Evolutionary conservation across 2,888 invertebrate genomes (phyloP), one percentile per base, ranked within the genome.

Genomic region (Orchesellides sinensis): DNA sequence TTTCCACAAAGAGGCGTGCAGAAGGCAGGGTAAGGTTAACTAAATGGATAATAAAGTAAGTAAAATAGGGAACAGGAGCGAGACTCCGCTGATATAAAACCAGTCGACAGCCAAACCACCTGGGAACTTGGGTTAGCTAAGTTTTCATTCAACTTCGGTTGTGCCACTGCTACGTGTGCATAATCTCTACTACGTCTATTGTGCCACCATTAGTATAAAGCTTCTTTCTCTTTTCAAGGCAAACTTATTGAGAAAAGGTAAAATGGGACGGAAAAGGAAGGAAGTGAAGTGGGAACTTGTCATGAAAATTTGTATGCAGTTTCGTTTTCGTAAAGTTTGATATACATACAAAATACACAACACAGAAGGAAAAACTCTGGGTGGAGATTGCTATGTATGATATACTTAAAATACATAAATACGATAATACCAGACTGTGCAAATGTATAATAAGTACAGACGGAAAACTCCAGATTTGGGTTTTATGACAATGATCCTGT

Each of bases 81-180:
- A 52, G 32, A 29, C 29, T 32, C 2, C n/a, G 4, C 40, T 5
- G 10, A 40, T n/a, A 32, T 32, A 32, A 32, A 10, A 10, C 47
- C 19, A 17, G 61, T 61, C 61, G 32, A 32, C 61, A 32, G 56
- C 47, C 12, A 72, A 72, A 45, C 52, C 73, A 63, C 63, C 63
- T 61, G 73, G 73, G 73, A 61, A n/a, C 63, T 49, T 47, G 23
- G n/a, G n/a, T n/a, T n/a, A n/a, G 27, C 12, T 12, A 74, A 8
- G n/a, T 61, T 63, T 63, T 72, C 2, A 56, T 23, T 35, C 25
- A 56, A 27, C 19, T 59, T 23, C 12, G 5, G 10, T 12, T 1
- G n/a, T 27, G 25, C 29, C 59, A 59, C 10, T 17, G 12, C 25
- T 27, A 10, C 14, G 12, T 23, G 25, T 27, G 25, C 23, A 54